These are phyloP conservation scores for Clarias platycephalus DNA, from an alignment of 2,797 vertebrate species.

Conservation along the genomic window DNA sequence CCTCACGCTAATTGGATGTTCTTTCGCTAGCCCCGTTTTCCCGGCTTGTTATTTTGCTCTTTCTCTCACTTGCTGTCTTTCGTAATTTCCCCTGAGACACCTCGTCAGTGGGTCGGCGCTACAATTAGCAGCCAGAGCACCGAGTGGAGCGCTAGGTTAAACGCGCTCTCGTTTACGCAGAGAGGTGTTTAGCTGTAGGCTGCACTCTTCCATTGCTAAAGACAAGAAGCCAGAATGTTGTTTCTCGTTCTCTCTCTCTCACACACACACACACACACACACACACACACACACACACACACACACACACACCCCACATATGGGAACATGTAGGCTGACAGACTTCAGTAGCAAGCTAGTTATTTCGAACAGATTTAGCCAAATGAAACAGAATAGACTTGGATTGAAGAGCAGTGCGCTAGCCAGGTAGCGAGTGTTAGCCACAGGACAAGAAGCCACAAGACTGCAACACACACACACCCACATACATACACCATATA, in stretches of 20 bases:
- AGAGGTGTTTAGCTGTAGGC: background rate
- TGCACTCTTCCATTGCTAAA: background rate
- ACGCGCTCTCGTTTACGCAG: background rate
- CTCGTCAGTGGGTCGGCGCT: conserved; percentile 6
- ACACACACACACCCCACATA: background rate
- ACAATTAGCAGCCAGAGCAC: conserved; percentile 13
- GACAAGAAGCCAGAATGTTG: background rate
- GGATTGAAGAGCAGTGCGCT: background rate
- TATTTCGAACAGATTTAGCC: background rate
- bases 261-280: background rate
- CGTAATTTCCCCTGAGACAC: conserved; percentile 16
- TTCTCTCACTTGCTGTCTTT: background rate
- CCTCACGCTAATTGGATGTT: conserved; percentile 6
- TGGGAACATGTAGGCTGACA: background rate
- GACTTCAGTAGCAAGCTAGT: background rate
- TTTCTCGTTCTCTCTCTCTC: background rate
- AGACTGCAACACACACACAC: background rate
- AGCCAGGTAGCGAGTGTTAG: background rate
- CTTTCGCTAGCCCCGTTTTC: background rate
- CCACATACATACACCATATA: background rate
- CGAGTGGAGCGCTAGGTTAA: background rate
- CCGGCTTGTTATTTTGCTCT: conserved; percentile 5
- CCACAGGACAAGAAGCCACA: background rate
- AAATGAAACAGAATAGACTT: background rate
- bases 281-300: background rate